Conservation (phyloP, 2,888 invertebrate genomes). For the Allacma fusca region DNA sequence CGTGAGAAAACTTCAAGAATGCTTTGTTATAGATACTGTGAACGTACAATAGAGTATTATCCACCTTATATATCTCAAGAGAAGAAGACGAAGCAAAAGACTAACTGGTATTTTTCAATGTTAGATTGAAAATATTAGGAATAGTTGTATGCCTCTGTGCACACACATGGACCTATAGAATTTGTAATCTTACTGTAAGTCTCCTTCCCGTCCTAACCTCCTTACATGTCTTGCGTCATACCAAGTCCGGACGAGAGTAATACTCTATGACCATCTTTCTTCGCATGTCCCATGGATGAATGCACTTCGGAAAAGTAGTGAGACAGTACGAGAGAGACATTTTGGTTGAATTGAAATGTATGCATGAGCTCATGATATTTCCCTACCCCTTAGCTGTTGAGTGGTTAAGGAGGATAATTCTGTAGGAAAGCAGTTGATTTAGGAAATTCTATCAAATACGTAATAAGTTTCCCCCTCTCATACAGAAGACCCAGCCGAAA, state of each 20-base stretch:
- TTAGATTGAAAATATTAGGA: constrained; percentile 9
- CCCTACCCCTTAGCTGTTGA: not conserved
- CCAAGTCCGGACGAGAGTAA: no score
- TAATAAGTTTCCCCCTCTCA: not conserved
- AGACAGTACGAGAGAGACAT: no score
- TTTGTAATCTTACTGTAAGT: not conserved
- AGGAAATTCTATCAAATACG: not conserved
- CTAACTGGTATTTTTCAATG: constrained; percentile 22
- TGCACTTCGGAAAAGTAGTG: not conserved
- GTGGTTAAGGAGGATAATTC: not conserved
- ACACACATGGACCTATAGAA: not conserved
- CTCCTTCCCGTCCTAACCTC: not conserved
- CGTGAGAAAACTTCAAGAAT: constrained; percentile 34
- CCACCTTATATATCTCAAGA: constrained; percentile 12
- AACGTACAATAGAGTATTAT: constrained; percentile 32
- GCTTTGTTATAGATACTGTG: constrained; percentile 24
- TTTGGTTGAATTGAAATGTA: not conserved
- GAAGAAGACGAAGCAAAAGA: not conserved
- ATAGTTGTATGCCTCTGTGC: not conserved
- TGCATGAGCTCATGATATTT: not conserved
- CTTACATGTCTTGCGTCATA: not conserved
- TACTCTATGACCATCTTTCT: no score
- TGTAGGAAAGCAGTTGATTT: not conserved
- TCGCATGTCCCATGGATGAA: no score
- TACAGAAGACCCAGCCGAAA: not conserved